These are phyloP conservation scores for Allophyes oxyacanthae DNA, from an alignment of 2,888 invertebrate genomes.

Conservation along the genomic window DNA sequence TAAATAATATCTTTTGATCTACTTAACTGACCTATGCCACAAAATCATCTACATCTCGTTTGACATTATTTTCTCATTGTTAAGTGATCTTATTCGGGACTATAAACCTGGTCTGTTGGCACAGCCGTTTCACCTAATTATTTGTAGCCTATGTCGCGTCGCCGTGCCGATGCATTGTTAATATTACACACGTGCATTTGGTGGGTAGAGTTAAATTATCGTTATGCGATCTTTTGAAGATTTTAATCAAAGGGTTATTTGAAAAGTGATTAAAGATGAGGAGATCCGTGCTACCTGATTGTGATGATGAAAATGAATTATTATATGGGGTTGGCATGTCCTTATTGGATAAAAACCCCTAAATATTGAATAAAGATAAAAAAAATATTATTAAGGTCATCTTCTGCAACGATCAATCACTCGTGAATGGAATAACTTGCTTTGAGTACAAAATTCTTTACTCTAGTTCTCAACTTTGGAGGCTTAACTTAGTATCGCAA, in stretches of 20 bases:
- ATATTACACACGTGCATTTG: constrained; percentile 20
- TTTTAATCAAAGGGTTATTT: background rate
- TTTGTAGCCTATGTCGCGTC: constrained; percentile 10
- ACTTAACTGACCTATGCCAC: constrained; percentile 51
- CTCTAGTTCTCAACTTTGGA: too few species aligned
- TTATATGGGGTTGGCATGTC: too few species aligned
- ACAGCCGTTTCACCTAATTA: constrained; percentile 19
- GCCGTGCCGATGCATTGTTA: constrained; percentile 22
- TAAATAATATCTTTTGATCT: constrained; percentile 45
- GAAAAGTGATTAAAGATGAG: too few species aligned
- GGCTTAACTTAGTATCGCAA: too few species aligned
- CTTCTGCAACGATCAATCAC: too few species aligned
- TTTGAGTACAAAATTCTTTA: too few species aligned
- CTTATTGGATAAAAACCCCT: too few species aligned
- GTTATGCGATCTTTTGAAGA: constrained; percentile 12
- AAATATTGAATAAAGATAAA: too few species aligned
- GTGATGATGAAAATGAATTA: too few species aligned
- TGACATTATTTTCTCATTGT: constrained; percentile 29
- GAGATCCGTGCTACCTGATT: too few species aligned
- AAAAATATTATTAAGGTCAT: too few species aligned
- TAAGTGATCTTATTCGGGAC: constrained; percentile 10
- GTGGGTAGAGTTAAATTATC: constrained; percentile 2
- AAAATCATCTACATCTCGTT: constrained; percentile 14
- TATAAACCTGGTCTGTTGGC: constrained; percentile 30
- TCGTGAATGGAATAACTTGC: too few species aligned